phyloP scores from a whole-genome alignment of 1,140 invertebrate species.

The Copidosoma floridanum region DNA sequence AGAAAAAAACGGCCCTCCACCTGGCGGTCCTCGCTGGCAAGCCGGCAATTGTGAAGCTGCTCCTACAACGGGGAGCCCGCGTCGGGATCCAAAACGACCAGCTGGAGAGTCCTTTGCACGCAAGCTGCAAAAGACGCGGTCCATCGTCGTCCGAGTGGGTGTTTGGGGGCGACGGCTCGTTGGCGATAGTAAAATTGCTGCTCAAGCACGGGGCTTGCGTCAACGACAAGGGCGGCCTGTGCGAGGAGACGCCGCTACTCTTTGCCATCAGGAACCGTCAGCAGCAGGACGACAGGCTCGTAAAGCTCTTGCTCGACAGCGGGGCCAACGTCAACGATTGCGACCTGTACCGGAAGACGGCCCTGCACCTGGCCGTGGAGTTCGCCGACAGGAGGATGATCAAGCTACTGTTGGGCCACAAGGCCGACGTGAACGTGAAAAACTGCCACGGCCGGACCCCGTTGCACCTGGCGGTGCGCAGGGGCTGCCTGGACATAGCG shows the following conservation, averaged over 20 bases:
- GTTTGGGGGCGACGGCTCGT: conserved; percentile 4
- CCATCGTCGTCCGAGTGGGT: no score
- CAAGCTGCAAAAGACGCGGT: conserved; percentile 13
- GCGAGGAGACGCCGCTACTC: conserved; percentile 15
- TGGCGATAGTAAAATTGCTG: conserved; percentile 17
- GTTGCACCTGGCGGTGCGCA: conserved; percentile 8
- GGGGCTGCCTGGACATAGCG: conserved; percentile 8
- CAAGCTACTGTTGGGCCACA: conserved; percentile 14
- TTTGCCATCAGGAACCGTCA: conserved; percentile 19
- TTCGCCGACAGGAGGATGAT: conserved; percentile 12
- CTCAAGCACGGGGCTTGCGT: conserved; percentile 15
- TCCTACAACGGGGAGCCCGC: conserved; percentile 15
- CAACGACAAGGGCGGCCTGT: conserved; percentile 17
- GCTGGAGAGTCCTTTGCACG: conserved; percentile 16
- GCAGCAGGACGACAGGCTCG: conserved; percentile 9
- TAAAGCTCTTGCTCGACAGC: conserved; percentile 11
- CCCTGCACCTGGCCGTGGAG: conserved; percentile 17
- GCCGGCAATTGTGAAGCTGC: conserved; percentile 13
- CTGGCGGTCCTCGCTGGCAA: conserved; percentile 11
- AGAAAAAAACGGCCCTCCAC: conserved; percentile 17
- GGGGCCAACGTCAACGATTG: conserved; percentile 19
- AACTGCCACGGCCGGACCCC: conserved; percentile 13
- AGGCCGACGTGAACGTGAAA: conserved; percentile 20
- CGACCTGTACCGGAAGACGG: conserved; percentile 17
- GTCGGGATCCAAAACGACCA: conserved; percentile 6